Percentiles rank a stretch among this genome's conserved stretches.
Conservation (phyloP, 1,140 invertebrate genomes). For the Brachionus rotundiformis region DNA sequence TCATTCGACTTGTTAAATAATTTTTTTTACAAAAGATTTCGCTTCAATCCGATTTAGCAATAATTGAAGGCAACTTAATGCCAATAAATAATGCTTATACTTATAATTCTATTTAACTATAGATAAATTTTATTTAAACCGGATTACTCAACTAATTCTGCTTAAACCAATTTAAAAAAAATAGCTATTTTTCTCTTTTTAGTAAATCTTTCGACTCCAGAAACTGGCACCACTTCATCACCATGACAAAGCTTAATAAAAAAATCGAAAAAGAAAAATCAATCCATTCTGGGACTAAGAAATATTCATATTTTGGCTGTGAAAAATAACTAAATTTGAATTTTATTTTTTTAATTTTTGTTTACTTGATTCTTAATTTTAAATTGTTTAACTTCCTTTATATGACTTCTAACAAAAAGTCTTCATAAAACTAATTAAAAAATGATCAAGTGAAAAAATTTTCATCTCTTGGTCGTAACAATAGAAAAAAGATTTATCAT, state of each 20-base stretch:
- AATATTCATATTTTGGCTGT: not conserved
- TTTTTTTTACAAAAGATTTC: not conserved
- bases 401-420: not conserved
- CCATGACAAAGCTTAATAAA: conserved; percentile 7
- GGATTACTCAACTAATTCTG: not conserved
- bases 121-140: not conserved
- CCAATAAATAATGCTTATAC: not conserved
- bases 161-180: not conserved
- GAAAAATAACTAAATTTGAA: not conserved
- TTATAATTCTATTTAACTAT: not conserved
- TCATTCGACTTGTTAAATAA: not conserved
- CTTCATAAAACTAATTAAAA: not conserved
- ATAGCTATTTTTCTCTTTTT: not conserved
- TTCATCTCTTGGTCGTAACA: not conserved
- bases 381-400: not conserved
- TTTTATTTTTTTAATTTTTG: not conserved
- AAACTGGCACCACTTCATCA: not conserved
- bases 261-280: too few species aligned
- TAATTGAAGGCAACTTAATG: not conserved
- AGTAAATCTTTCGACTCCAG: too few species aligned
- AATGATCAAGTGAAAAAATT: not conserved
- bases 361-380: not conserved
- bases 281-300: not conserved
- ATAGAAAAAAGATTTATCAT: not conserved
- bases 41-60: not conserved